Evolutionary conservation across 2,888 invertebrate species (phyloP).

Genomic region (Xylota sylvarum): DNA sequence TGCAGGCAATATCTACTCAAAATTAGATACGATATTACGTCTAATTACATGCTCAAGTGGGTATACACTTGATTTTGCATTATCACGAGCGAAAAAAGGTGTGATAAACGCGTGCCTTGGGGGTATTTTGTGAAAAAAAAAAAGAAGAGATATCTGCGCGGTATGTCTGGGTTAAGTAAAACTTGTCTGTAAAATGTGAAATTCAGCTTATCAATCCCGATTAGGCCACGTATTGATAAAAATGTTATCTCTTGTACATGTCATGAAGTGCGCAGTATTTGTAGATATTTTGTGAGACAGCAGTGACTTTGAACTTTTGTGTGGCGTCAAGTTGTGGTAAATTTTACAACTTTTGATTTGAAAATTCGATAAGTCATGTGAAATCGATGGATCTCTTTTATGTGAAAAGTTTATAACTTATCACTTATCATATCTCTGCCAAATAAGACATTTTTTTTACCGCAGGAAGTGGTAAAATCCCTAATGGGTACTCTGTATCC

Average conservation of each 20-base stretch:
- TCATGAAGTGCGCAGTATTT: conserved; percentile 9
- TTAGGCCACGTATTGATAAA: not conserved
- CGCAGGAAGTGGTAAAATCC: no score
- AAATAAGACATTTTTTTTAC: no score
- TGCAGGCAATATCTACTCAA: conserved; percentile 12
- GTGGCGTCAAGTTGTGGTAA: not conserved
- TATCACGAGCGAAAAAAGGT: conserved; percentile 7
- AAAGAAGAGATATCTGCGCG: not conserved
- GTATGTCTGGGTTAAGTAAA: conserved; percentile 9
- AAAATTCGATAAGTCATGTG: not conserved
- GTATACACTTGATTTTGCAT: conserved; percentile 14
- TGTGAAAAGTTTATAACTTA: no score
- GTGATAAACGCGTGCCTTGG: conserved; percentile 37
- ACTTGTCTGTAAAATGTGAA: conserved; percentile 33
- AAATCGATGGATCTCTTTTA: no score
- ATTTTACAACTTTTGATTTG: not conserved
- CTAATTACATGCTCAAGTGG: conserved; percentile 38
- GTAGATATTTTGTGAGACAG: not conserved
- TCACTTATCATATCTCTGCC: no score
- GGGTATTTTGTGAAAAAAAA: conserved; percentile 32
- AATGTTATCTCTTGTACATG: not conserved
- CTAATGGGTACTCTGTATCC: no score
- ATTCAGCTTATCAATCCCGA: conserved; percentile 13
- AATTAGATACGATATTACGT: conserved; percentile 9
- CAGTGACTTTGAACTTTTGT: not conserved